phyloP scores from a whole-genome alignment of 2,797 vertebrate genomes.

The Cuniculus paca region DNA sequence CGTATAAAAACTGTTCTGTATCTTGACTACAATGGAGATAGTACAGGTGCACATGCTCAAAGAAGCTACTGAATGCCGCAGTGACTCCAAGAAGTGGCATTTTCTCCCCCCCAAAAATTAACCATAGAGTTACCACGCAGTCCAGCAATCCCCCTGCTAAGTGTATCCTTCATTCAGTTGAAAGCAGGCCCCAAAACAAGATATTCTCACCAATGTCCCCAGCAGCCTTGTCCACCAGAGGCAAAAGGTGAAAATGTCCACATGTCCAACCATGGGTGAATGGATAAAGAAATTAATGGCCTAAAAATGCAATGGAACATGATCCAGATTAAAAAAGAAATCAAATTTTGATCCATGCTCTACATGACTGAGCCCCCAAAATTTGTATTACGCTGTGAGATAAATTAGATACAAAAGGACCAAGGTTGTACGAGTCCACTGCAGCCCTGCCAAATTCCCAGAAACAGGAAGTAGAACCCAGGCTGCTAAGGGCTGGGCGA shows the following conservation, averaged over 20 bases:
- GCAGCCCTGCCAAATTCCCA: background rate
- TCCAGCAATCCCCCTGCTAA: background rate
- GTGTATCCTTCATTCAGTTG: background rate
- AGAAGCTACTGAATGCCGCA: background rate
- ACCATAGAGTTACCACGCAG: background rate
- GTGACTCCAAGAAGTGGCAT: accelerated
- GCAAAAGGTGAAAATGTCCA: background rate
- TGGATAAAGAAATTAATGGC: background rate
- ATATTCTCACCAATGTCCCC: accelerated
- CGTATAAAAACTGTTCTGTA: background rate
- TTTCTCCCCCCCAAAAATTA: background rate
- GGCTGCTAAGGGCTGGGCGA: accelerated
- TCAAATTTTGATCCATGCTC: background rate
- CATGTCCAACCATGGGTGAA: too few species aligned
- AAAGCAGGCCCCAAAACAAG: background rate
- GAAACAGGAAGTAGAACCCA: accelerated
- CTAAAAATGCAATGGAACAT: too few species aligned
- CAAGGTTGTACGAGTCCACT: background rate
- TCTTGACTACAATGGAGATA: background rate
- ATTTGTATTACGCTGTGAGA: background rate
- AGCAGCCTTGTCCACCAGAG: background rate
- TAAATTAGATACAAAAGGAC: background rate
- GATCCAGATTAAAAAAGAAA: background rate
- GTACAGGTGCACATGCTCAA: background rate
- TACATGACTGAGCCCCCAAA: background rate